Conservation (phyloP, 2,797 vertebrate species). For the Hydrocynus forskahlii region DNA sequence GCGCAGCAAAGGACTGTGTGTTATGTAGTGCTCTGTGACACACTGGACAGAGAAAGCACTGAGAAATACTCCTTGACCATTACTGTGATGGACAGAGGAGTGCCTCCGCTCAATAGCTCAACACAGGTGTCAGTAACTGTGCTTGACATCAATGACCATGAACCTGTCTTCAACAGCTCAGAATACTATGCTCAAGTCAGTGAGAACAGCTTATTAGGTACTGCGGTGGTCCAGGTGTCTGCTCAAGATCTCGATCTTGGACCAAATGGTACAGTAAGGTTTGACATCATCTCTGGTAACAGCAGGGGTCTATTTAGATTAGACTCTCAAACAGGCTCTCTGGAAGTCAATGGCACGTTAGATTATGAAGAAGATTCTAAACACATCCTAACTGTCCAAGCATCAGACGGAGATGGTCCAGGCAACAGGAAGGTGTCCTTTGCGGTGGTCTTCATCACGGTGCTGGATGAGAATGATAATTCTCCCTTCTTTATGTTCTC, state of each 20-base stretch:
- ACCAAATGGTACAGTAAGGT: conserved; percentile 79
- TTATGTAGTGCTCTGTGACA: conserved; percentile 80
- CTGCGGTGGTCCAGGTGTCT: conserved; percentile 76
- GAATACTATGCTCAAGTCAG: conserved; percentile 81
- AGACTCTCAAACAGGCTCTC: conserved; percentile 79
- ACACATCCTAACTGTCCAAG: conserved; percentile 85
- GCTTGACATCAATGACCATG: conserved; percentile 89
- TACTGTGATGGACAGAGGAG: conserved; percentile 82
- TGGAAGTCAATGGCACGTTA: conserved; percentile 77
- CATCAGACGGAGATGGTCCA: conserved; percentile 75
- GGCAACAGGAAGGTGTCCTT: conserved; percentile 78
- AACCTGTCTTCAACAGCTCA: conserved; percentile 79
- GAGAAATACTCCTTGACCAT: conserved; percentile 80
- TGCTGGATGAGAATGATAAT: conserved; percentile 94
- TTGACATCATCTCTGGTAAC: conserved; percentile 86
- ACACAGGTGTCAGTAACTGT: conserved; percentile 80
- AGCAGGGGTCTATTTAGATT: conserved; percentile 80
- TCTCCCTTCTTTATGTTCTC: conserved; percentile 86
- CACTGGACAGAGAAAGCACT: conserved; percentile 83
- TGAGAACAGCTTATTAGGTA: conserved; percentile 80
- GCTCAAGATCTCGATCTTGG: conserved; percentile 84
- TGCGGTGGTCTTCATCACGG: conserved; percentile 75
- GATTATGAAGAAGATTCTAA: conserved; percentile 86
- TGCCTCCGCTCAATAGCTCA: conserved; percentile 81
- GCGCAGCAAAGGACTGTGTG: conserved; percentile 72